These are phyloP conservation scores for Lytechinus pictus DNA, from an alignment of 35 echinoderm and acorn worm genomes.

Conservation along the genomic window DNA sequence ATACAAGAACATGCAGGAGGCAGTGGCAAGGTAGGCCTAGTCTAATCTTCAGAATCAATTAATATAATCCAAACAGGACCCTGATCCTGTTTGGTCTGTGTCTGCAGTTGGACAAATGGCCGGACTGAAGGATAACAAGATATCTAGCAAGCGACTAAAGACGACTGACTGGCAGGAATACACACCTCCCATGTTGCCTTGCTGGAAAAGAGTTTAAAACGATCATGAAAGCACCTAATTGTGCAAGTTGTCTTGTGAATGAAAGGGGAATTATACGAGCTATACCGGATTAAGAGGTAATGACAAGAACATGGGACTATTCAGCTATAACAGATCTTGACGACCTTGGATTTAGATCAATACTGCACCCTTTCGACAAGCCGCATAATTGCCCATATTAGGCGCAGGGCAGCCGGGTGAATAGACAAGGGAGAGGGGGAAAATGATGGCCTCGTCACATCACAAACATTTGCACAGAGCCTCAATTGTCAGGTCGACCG, in stretches of 20 bases:
- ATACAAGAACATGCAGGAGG: too few species aligned
- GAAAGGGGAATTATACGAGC: not conserved
- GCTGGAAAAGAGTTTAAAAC: not conserved
- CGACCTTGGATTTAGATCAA: conserved; percentile 28
- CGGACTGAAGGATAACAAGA: too few species aligned
- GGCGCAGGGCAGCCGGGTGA: not conserved
- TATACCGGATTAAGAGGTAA: not conserved
- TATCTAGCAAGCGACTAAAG: too few species aligned
- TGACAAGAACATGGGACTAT: not conserved
- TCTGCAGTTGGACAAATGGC: too few species aligned
- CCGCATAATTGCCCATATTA: conserved; percentile 41
- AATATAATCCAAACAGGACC: too few species aligned
- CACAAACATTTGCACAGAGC: conserved; percentile 17
- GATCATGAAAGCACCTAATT: not conserved
- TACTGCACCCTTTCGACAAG: not conserved
- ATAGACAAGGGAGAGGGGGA: not conserved
- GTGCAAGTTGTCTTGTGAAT: not conserved
- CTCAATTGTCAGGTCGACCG: conserved; percentile 8
- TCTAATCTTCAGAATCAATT: too few species aligned
- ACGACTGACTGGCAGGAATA: not conserved
- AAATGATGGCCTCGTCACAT: not conserved
- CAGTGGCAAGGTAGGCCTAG: too few species aligned
- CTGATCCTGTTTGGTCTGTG: too few species aligned
- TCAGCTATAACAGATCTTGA: not conserved
- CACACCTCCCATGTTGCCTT: not conserved